Evolutionary conservation across 1,140 invertebrate species (phyloP), one percentile per base, ranked within the genome.

Genomic region (Papilio glaucus): DNA sequence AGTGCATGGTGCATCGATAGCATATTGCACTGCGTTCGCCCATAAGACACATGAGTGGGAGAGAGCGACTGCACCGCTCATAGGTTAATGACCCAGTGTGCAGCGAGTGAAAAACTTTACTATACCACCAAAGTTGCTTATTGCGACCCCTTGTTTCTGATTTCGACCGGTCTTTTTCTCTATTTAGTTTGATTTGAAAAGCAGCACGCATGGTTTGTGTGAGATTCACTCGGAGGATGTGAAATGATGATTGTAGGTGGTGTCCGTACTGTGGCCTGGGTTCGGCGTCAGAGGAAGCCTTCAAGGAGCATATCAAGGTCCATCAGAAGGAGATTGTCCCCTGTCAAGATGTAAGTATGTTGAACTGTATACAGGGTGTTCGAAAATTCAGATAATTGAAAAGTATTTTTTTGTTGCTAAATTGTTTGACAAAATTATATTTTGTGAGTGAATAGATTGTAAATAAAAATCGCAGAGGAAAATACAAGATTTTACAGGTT

Each of bases 241-340:
- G 12, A 29, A 4, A 7, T 24, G 6, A 62, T 42, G 57, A 15
- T 77, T 77, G 8, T 57, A 84, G 86, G 33, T 71, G 84, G 12
- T 88, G 86, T 41, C 37, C 49, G 0, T 53, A 78, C 10, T 88
- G 86, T 71, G 86, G 84, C 0, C 72, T 77, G 13, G 71, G 74
- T 1, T 79, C 76, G 33, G 18, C 15, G 0, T 60, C 72, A 0
- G 77, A 79, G 3, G 77, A 83, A 7, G n/a, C 53, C 0, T 61
- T 84, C 26, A 74, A 74, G 8, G 78, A 82, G 7, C 86, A 88
- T 33, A 0, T 81, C 9, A 77, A 77, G n/a, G 39, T 69, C 0
- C 81, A 85, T 33, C 75, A 73, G 12, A 72, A 69, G 7, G 80
- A 82, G 0, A 67, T 49, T 1, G 74, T 82, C 10, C 77, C 70